Conservation (phyloP, 2,797 vertebrate genomes). For the Sternarchorhynchus goeldii region DNA sequence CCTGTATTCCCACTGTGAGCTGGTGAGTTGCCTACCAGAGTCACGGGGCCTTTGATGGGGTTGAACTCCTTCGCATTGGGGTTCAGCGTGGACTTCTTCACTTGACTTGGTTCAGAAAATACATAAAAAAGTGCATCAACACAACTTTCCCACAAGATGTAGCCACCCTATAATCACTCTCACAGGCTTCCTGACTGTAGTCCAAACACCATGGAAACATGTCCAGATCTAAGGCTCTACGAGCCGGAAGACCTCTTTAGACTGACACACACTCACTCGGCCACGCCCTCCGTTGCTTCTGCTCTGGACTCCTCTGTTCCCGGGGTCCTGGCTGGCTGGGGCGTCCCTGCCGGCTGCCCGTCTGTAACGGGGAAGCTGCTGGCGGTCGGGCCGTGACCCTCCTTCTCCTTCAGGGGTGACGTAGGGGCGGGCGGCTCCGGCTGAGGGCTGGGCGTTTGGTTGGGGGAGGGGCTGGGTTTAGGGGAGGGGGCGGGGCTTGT, state of each 20-base stretch:
- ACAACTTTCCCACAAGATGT: neutral
- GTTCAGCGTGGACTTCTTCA: slow-evolving; percentile 91
- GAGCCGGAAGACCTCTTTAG: no score
- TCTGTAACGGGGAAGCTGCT: slow-evolving; percentile 60
- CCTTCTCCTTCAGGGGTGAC: slow-evolving; percentile 60
- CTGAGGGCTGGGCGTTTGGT: slow-evolving; percentile 59
- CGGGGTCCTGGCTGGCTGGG: slow-evolving; percentile 78
- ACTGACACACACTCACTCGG: slow-evolving; percentile 77
- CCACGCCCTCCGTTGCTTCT: slow-evolving; percentile 74
- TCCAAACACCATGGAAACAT: neutral
- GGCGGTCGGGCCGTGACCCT: slow-evolving; percentile 11
- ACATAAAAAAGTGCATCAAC: neutral
- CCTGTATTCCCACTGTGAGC: neutral
- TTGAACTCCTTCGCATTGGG: slow-evolving; percentile 95
- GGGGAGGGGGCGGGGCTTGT: slow-evolving; percentile 24
- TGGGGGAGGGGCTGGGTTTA: slow-evolving; percentile 50
- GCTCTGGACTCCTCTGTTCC: slow-evolving; percentile 76
- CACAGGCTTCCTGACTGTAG: no score
- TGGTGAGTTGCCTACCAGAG: slow-evolving; percentile 73
- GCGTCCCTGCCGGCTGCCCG: slow-evolving; percentile 70
- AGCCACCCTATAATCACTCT: no score
- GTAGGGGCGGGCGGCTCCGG: slow-evolving; percentile 62
- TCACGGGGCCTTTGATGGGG: slow-evolving; percentile 80
- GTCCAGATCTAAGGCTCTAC: no score
- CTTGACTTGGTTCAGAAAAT: slow-evolving; percentile 74